phyloP scores from a whole-genome alignment of 2,797 vertebrate genomes.

The Cuniculus paca region DNA sequence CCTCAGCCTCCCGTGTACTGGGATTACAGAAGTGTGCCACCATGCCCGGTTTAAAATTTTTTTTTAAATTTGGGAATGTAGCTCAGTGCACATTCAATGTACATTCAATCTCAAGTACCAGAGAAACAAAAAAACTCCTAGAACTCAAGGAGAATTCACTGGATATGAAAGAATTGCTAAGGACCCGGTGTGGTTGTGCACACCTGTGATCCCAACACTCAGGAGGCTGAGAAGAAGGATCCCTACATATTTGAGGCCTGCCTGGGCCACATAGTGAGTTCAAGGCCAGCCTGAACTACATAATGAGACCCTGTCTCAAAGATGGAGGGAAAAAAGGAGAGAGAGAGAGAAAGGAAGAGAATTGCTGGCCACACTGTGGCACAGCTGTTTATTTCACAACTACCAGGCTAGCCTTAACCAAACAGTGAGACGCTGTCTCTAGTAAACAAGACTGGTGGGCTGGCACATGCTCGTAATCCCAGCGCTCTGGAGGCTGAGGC shows the following conservation, averaged over 20 bases:
- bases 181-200: not conserved
- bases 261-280: not conserved
- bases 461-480: too few relatives aligned
- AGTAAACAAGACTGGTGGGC: too few relatives aligned
- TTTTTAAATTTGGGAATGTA: not conserved
- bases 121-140: not conserved
- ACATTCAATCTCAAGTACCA: not conserved
- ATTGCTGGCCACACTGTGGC: too few relatives aligned
- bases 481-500: too few relatives aligned
- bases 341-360: not conserved
- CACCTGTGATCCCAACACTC: not conserved
- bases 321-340: not conserved
- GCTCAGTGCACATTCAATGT: too few relatives aligned
- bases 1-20: not conserved
- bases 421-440: too few relatives aligned
- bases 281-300: not conserved
- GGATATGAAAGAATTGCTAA: slow-evolving; percentile 15
- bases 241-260: not conserved
- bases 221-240: not conserved
- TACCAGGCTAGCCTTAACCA: too few relatives aligned
- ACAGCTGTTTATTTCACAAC: too few relatives aligned
- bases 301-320: not conserved
- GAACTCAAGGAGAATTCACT: not conserved
- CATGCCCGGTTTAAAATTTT: not conserved
- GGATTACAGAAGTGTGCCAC: not conserved